Percentiles rank a stretch among this genome's conserved stretches.
These are phyloP conservation scores for Dicycla oo DNA, from an alignment of 2,888 invertebrate species.

Conservation along the genomic window DNA sequence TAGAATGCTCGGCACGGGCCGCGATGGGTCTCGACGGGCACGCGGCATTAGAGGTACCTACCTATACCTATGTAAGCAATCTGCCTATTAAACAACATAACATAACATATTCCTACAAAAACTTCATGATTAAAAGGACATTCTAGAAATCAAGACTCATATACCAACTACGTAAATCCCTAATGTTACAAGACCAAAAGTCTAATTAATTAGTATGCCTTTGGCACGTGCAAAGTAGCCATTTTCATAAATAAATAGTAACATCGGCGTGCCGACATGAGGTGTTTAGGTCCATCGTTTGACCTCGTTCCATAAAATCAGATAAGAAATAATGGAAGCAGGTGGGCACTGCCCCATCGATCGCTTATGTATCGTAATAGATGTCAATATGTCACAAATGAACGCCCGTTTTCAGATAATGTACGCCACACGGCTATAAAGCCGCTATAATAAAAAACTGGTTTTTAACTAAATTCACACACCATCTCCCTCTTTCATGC, in stretches of 20 bases:
- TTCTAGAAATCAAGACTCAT: constrained; percentile 18
- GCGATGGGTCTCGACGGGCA: too few species aligned
- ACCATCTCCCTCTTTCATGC: constrained; percentile 45
- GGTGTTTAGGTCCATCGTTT: constrained; percentile 66
- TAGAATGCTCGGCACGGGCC: too few species aligned
- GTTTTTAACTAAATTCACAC: constrained; percentile 45
- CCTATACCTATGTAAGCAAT: too few species aligned
- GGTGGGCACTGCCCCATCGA: constrained; percentile 75
- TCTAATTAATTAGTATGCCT: constrained; percentile 50
- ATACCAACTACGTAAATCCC: constrained; percentile 14
- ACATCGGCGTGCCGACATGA: constrained; percentile 23
- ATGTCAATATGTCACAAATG: constrained; percentile 73
- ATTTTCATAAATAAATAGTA: constrained; percentile 66
- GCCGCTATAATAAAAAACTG: constrained; percentile 53
- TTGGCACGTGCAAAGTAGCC: constrained; percentile 58
- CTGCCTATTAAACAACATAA: too few species aligned
- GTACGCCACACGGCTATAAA: constrained; percentile 51
- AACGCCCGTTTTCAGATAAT: constrained; percentile 62
- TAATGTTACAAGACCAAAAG: constrained; percentile 19
- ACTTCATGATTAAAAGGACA: background rate
- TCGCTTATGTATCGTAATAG: constrained; percentile 69
- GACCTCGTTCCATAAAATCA: constrained; percentile 83
- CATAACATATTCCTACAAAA: background rate
- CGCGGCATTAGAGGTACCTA: too few species aligned
- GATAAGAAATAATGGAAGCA: constrained; percentile 83